Evolutionary conservation across 2,113 vertebrate species (phyloP), one percentile per base, ranked within the genome.

Genomic region (Cynopterus brachyotis): DNA sequence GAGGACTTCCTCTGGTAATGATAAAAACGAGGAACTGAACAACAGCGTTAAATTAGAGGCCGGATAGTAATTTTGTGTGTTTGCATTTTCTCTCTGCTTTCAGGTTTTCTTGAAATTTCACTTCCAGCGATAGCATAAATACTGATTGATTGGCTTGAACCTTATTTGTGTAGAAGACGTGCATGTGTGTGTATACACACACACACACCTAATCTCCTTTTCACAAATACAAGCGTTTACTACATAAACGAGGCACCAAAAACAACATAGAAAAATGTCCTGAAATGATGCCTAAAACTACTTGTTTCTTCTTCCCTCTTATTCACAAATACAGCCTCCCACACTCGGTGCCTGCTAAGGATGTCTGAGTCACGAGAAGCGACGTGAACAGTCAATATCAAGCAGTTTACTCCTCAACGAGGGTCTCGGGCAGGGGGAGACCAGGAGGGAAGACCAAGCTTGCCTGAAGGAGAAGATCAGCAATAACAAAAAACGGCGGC

Each of bases 31-130:
- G 5, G 53, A 37, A 59, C 1, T 26, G 9, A 72, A n/a, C 16
- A 40, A 70, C 6, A 50, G 64, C 69, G 92, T 50, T 12, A 70
- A 79, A 60, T 53, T 53, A 64, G 30, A 87, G 22, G 50, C 24
- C 35, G 55, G 47, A 57, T 5, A 76, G 3, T 37, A 57, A 60
- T 24, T 81, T 42, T 79, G 6, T n/a, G 55, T 75, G 55, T 75
- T 94, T 70, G 62, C n/a, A 35, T 28, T 85, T 95, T 70, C 83
- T 90, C 30, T 37, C 53, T 87, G 11, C 45, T 76, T 93, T 89
- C 42, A 75, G n/a, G 50, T 69, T 78, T 91, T 93, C 35, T 86
- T 94, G 42, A 82, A 78, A 88, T 79, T 82, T 87, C 59, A 67
- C 30, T 90, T 78, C 84, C 45, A 85, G 55, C 24, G 9, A 82